Percentiles rank a stretch among this genome's conserved stretches.
These are phyloP conservation scores for Lydus trimaculatus DNA, from an alignment of 2,888 invertebrate species.

Conservation along the genomic window DNA sequence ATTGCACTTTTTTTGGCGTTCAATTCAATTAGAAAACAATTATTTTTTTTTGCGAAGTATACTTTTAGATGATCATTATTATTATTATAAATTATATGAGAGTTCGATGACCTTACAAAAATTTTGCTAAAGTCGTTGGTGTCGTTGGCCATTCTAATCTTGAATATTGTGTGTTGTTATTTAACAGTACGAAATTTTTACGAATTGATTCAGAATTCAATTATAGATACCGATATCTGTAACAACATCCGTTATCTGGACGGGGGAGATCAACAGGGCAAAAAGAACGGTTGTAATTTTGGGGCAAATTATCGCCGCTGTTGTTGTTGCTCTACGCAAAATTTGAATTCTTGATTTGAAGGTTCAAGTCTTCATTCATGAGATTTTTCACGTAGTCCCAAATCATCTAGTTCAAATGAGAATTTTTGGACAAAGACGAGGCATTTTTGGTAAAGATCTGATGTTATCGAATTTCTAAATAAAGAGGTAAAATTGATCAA, in stretches of 20 bases:
- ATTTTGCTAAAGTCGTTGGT: neutral
- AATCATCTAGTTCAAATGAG: no score
- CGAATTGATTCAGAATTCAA: neutral
- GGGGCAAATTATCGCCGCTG: neutral
- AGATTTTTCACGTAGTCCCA: no score
- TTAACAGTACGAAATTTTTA: neutral
- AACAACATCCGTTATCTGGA: neutral
- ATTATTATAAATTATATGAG: neutral
- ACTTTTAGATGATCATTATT: neutral
- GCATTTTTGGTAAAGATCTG: no score
- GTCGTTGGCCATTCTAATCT: conserved; percentile 2
- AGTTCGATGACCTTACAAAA: conserved; percentile 1
- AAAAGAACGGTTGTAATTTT: neutral
- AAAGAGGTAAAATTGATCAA: no score
- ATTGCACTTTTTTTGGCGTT: no score
- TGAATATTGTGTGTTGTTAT: neutral
- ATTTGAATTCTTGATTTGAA: no score
- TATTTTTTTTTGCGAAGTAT: neutral
- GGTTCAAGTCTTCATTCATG: no score
- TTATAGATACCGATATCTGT: neutral
- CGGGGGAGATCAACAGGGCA: neutral
- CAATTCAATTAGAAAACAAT: neutral
- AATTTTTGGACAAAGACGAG: no score
- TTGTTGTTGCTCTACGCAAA: no score
- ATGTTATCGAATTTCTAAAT: no score